Conservation (phyloP, 2,113 vertebrate species). For the cat (Felis catus) region DNA sequence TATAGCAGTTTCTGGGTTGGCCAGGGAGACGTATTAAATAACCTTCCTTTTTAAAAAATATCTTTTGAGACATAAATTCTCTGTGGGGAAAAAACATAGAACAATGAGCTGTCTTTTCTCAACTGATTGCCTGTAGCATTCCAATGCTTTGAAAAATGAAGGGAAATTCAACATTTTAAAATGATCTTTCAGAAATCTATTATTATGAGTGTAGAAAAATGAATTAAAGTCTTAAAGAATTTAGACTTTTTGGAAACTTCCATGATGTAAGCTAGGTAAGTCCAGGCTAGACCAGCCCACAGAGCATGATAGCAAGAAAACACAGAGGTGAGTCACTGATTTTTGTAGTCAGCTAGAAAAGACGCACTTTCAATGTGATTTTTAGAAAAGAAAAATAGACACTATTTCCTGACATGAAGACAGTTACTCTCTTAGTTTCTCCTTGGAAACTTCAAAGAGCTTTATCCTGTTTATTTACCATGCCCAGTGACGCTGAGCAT, state of each 20-base stretch:
- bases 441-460: neutral
- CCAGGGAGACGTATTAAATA: slow-evolving; percentile 62
- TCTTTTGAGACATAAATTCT: slow-evolving; percentile 73
- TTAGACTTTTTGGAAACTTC: slow-evolving; percentile 51
- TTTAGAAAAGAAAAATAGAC: slow-evolving; percentile 33
- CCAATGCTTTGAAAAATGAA: slow-evolving; percentile 64
- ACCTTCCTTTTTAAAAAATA: slow-evolving; percentile 57
- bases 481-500: neutral
- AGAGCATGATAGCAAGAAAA: neutral
- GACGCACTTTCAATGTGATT: neutral
- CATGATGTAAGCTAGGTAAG: slow-evolving; percentile 36
- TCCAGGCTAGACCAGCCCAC: neutral
- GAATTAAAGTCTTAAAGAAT: neutral
- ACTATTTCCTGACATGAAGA: neutral
- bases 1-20: slow-evolving; percentile 50
- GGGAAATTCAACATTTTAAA: slow-evolving; percentile 66
- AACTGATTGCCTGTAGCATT: slow-evolving; percentile 41
- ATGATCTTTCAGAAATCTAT: slow-evolving; percentile 37
- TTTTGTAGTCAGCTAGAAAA: slow-evolving; percentile 6
- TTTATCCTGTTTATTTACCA: neutral
- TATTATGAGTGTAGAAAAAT: neutral
- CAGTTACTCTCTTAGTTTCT: neutral
- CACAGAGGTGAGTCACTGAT: neutral
- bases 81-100: slow-evolving; percentile 49
- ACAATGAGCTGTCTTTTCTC: slow-evolving; percentile 67